A percentile compares a stretch with the other conserved stretches of the same genome.
Evolutionary conservation across 2,113 vertebrate species (phyloP).

Genomic region (Dasyprocta punctata): DNA sequence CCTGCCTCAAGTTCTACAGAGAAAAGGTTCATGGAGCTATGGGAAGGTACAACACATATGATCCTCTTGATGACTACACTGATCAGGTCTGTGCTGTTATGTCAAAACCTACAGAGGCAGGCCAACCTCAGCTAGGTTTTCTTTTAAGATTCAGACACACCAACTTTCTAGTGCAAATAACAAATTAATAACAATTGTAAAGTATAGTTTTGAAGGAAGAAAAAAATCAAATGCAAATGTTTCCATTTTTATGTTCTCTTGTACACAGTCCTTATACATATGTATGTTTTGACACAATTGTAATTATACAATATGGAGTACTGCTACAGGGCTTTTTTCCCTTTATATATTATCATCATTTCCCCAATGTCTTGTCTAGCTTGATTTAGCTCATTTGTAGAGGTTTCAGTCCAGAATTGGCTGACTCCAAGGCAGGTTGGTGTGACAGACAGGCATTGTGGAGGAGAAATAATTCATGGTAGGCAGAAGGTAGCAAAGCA

Average conservation of each 20-base stretch:
- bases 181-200: not conserved
- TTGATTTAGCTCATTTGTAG: too few species aligned
- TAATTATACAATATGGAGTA: not conserved
- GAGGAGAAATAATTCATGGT: too few species aligned
- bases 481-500: too few species aligned
- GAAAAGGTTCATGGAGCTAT: not conserved
- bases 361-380: not conserved
- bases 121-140: not conserved
- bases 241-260: not conserved
- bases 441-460: too few species aligned
- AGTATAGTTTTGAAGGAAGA: not conserved
- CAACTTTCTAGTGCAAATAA: not conserved
- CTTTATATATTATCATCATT: not conserved
- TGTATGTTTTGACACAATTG: not conserved
- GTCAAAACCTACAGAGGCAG: not conserved
- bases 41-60: not conserved
- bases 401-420: too few species aligned
- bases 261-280: not conserved
- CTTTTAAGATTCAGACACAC: not conserved
- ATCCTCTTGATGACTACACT: not conserved
- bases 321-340: not conserved
- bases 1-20: not conserved
- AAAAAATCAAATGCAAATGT: not conserved
- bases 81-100: not conserved
- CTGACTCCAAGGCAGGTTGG: too few species aligned